These are phyloP conservation scores for Sinocyclocheilus maitianheensis DNA, from an alignment of 2,113 vertebrate species.

Conservation along the genomic window DNA sequence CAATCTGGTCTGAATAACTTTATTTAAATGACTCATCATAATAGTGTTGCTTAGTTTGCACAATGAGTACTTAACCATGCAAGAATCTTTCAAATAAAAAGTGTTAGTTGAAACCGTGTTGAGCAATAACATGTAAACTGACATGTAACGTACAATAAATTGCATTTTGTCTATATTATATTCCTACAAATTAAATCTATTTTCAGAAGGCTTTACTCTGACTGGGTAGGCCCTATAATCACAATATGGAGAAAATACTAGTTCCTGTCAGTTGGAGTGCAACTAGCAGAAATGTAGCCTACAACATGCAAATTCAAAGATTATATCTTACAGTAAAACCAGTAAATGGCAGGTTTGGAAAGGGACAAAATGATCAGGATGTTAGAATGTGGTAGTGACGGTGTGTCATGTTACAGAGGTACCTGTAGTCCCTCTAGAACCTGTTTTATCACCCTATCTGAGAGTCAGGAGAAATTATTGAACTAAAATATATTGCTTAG, in stretches of 20 bases:
- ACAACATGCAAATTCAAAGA: background rate
- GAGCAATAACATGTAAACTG: background rate
- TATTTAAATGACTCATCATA: background rate
- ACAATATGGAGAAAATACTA: background rate
- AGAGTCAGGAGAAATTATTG: background rate
- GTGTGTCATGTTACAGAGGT: background rate
- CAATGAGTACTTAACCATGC: background rate
- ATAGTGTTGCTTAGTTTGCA: background rate
- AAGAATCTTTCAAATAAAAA: background rate
- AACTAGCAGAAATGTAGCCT: background rate
- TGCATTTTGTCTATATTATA: background rate
- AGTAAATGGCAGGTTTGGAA: background rate
- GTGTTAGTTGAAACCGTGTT: background rate
- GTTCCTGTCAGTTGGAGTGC: background rate
- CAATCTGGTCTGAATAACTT: no score
- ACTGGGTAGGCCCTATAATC: background rate
- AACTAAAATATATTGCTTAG: background rate
- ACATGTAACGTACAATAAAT: background rate
- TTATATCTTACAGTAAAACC: constrained; percentile 8
- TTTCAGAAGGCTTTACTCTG: background rate
- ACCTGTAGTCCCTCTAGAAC: background rate
- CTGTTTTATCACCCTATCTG: background rate
- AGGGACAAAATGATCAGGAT: background rate
- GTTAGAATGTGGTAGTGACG: background rate
- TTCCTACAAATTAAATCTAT: background rate